Evolutionary conservation across 2,888 invertebrate species (phyloP).

Genomic region (Amphimallon solstitiale): DNA sequence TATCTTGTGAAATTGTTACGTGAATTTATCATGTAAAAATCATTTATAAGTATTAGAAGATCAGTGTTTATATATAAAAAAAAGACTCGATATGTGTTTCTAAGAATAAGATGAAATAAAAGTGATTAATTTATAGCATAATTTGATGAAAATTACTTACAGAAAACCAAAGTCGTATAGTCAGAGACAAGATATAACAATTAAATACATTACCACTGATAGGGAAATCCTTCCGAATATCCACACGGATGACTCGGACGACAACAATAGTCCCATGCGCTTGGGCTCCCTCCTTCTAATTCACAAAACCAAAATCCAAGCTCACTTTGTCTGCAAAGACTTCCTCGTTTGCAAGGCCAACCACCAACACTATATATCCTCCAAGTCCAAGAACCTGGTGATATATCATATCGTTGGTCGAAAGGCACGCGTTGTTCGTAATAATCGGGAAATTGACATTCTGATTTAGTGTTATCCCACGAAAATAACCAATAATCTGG

Average conservation of each 20-base stretch:
- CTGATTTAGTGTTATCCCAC: slow-evolving; percentile 81
- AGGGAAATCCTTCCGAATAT: slow-evolving; percentile 81
- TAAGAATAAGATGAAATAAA: too few species aligned
- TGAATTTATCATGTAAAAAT: too few species aligned
- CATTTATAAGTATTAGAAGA: too few species aligned
- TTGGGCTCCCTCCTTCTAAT: slow-evolving; percentile 75
- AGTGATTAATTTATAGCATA: too few species aligned
- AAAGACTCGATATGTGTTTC: too few species aligned
- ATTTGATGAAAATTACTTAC: too few species aligned
- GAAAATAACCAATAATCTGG: slow-evolving; percentile 78
- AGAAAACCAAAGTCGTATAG: too few species aligned
- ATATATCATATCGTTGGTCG: slow-evolving; percentile 13
- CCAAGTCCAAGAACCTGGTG: slow-evolving; percentile 64
- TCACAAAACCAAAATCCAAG: slow-evolving; percentile 89
- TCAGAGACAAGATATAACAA: too few species aligned
- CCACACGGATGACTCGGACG: slow-evolving; percentile 85
- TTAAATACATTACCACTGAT: slow-evolving; percentile 79
- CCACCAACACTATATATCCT: slow-evolving; percentile 84
- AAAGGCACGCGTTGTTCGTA: slow-evolving; percentile 53
- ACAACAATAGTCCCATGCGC: slow-evolving; percentile 89
- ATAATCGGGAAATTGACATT: slow-evolving; percentile 63
- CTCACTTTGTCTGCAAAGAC: slow-evolving; percentile 76
- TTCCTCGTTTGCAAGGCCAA: slow-evolving; percentile 77
- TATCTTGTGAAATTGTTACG: too few species aligned
- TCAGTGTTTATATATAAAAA: too few species aligned